Evolutionary conservation across 2,797 vertebrate species (phyloP).

Genomic region (Argya squamiceps): DNA sequence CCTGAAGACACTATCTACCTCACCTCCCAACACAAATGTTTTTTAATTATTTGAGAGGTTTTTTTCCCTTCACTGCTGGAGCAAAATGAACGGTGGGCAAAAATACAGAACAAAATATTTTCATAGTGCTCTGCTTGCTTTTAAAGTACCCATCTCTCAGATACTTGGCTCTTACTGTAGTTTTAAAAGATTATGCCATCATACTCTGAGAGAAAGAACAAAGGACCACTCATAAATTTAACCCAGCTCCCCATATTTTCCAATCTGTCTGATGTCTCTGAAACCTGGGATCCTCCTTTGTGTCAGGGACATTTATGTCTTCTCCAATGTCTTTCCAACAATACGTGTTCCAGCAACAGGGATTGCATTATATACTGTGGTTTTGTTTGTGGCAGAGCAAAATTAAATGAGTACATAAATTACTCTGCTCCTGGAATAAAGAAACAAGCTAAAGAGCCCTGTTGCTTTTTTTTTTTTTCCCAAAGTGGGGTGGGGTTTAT

Average conservation of each 20-base stretch:
- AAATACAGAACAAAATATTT: constrained; percentile 17
- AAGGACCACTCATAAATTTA: constrained; percentile 14
- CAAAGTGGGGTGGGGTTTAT: background rate
- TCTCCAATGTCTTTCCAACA: constrained; percentile 48
- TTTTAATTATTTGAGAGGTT: background rate
- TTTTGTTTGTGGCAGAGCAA: constrained; percentile 68
- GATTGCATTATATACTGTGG: constrained; percentile 63
- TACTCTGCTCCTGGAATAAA: constrained; percentile 56
- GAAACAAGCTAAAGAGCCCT: background rate
- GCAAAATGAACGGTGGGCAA: background rate
- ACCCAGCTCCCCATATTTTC: background rate
- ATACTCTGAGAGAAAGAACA: background rate
- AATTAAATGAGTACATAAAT: constrained; percentile 71
- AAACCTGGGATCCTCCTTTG: constrained; percentile 57
- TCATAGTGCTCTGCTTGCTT: constrained; percentile 15
- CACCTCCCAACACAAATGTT: background rate
- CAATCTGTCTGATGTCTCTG: constrained; percentile 13
- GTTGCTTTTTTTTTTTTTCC: background rate
- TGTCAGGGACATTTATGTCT: constrained; percentile 58
- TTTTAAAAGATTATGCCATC: constrained; percentile 24
- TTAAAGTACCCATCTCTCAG: constrained; percentile 23
- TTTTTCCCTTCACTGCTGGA: background rate
- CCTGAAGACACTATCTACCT: background rate
- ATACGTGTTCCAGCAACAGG: constrained; percentile 12
- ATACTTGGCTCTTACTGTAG: background rate